phyloP scores from a whole-genome alignment of 92 coral and sea anemone genomes.

The Zoanthus sociatus region DNA sequence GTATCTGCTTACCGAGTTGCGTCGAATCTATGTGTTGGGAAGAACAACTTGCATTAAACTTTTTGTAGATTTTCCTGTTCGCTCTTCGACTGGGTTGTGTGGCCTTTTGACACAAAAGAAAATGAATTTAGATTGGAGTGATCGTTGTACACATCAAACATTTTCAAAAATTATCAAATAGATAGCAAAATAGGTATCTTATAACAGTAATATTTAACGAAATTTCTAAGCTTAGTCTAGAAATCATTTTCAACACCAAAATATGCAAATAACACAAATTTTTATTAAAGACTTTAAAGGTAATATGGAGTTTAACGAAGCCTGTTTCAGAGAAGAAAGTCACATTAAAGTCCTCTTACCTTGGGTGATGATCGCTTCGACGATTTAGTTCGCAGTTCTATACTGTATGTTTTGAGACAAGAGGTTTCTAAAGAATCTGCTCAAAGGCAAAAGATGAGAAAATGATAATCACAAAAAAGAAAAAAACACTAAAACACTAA shows the following conservation, averaged over 20 bases:
- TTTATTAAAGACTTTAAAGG: background rate
- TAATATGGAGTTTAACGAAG: background rate
- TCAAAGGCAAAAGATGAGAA: background rate
- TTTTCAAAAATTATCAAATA: background rate
- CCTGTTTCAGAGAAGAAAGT: background rate
- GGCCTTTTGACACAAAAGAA: conserved; percentile 39
- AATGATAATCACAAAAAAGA: background rate
- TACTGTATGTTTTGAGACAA: background rate
- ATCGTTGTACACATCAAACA: background rate
- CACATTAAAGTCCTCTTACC: background rate
- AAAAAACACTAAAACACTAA: background rate
- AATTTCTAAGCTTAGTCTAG: background rate
- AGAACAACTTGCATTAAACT: conserved; percentile 7
- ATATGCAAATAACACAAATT: background rate
- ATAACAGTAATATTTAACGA: background rate
- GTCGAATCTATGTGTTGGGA: background rate
- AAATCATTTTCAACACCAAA: background rate
- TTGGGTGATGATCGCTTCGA: conserved; percentile 11
- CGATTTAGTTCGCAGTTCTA: conserved; percentile 12
- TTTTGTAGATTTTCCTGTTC: conserved; percentile 33
- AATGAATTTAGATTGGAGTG: background rate
- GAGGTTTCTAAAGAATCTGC: background rate
- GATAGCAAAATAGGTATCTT: background rate
- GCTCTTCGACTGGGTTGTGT: conserved; percentile 19
- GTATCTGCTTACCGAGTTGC: background rate